A percentile compares a stretch with the other conserved stretches of the same genome.
Conservation (phyloP, 2,797 vertebrate genomes). For the Hipposideros larvatus region DNA sequence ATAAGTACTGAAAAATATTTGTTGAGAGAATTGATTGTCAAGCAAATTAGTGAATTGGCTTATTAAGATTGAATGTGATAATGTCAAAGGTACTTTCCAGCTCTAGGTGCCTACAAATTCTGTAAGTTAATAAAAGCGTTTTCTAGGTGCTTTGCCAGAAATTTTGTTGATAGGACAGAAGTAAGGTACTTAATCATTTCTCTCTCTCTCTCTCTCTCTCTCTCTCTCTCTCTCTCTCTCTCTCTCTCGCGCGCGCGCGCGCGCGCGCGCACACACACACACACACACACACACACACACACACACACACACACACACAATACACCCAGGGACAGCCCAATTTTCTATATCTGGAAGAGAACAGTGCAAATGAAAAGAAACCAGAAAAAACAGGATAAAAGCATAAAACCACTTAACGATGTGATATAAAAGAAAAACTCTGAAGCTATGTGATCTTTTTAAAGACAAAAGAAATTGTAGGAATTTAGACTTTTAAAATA, state of each 20-base stretch:
- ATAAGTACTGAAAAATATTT: neutral
- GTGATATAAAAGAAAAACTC: neutral
- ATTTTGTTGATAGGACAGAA: neutral
- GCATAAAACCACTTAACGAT: neutral
- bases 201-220: neutral
- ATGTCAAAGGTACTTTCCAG: neutral
- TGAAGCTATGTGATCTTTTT: neutral
- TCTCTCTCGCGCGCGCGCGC: too few relatives aligned
- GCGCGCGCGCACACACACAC: too few relatives aligned
- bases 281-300: neutral
- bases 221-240: neutral
- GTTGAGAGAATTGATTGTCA: neutral
- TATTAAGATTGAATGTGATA: neutral
- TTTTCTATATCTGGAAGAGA: neutral
- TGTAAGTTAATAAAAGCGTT: neutral
- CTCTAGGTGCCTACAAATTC: neutral
- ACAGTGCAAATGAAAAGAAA: neutral
- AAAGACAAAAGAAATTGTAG: slow-evolving; percentile 11
- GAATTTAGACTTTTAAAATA: neutral
- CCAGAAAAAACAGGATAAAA: neutral
- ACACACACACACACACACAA: neutral
- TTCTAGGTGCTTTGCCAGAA: neutral
- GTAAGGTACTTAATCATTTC: neutral
- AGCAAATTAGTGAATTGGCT: neutral
- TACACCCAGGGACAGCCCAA: neutral